Percentiles rank a stretch among this genome's conserved stretches.
These are phyloP conservation scores for Arvicola amphibius DNA, from an alignment of 2,797 vertebrate species.

Conservation along the genomic window DNA sequence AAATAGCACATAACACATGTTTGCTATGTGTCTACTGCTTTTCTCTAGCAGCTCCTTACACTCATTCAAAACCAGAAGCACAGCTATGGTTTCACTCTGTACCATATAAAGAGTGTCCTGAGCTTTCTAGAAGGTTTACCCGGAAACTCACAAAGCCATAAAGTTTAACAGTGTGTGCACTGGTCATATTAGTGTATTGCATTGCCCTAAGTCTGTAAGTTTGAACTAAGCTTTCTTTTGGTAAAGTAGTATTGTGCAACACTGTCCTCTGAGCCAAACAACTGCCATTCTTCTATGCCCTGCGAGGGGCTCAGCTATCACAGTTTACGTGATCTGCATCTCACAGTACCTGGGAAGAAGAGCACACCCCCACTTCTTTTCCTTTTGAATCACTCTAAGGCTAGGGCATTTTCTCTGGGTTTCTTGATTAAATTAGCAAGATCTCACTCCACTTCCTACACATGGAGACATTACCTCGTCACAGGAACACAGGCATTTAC, in stretches of 20 bases:
- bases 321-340: background rate
- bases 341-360: background rate
- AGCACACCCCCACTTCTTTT: background rate
- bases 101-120: no score
- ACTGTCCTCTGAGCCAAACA: background rate
- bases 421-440: background rate
- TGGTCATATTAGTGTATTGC: background rate
- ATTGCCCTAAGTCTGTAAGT: background rate
- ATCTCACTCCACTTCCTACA: background rate
- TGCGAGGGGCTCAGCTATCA: background rate
- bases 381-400: background rate
- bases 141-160: background rate
- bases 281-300: background rate
- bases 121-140: background rate
- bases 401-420: background rate
- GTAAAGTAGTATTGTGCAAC: background rate
- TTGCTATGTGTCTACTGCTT: background rate
- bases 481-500: background rate
- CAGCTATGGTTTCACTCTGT: background rate
- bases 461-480: background rate
- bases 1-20: no score
- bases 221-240: background rate
- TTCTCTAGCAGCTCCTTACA: background rate
- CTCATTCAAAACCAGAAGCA: background rate
- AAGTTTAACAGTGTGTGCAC: background rate